Percentiles rank a stretch among this genome's conserved stretches.
Evolutionary conservation across 2,113 vertebrate genomes (phyloP).

Genomic region (Microcebus lehilahytsara): DNA sequence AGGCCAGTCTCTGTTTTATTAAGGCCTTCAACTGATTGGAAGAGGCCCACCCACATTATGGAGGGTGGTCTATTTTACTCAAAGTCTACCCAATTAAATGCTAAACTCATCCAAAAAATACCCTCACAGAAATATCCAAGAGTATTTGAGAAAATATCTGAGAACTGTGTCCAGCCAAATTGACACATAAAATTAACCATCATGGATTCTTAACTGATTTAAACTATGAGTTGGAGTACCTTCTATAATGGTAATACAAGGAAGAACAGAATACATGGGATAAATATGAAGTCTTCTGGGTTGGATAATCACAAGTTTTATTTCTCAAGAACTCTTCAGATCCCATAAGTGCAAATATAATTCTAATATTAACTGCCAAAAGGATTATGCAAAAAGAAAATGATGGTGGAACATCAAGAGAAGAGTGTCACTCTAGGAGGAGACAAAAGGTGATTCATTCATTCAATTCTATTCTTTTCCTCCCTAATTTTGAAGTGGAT

Average conservation of each 20-base stretch:
- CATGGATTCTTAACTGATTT: neutral
- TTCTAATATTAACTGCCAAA: conserved; percentile 19
- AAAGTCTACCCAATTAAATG: neutral
- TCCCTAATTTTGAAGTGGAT: neutral
- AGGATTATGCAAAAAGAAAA: neutral
- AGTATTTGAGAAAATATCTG: neutral
- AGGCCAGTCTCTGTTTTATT: neutral
- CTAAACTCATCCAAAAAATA: neutral
- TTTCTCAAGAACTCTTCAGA: conserved; percentile 39
- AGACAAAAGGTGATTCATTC: neutral
- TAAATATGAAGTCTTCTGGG: neutral
- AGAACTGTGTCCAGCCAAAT: neutral
- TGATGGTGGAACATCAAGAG: neutral
- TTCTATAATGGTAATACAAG: neutral
- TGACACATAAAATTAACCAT: neutral
- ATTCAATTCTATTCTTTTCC: neutral
- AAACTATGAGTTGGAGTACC: neutral
- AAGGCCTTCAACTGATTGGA: neutral
- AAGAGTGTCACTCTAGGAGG: neutral
- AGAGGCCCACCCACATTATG: neutral
- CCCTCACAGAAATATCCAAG: neutral
- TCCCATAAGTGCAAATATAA: neutral
- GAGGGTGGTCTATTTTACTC: neutral
- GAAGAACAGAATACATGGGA: neutral
- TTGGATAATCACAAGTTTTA: neutral